Evolutionary conservation across 2,888 invertebrate species (phyloP).

Genomic region (Pyralis farinalis): DNA sequence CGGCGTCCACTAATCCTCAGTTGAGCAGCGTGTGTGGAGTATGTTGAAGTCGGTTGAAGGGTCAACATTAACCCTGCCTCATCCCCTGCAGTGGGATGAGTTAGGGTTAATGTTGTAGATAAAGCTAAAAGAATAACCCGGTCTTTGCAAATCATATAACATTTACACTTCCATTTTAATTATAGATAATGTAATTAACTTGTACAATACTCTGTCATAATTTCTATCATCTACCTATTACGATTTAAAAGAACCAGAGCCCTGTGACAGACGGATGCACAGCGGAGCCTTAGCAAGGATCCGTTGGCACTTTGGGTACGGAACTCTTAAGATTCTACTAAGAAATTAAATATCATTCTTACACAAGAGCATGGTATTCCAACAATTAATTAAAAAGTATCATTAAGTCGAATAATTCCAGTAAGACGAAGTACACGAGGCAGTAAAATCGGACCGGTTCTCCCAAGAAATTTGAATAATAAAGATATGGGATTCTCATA

Average conservation of each 20-base stretch:
- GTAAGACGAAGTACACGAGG: slow-evolving; percentile 39
- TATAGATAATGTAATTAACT: neutral
- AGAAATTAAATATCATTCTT: neutral
- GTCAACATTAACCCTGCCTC: no score
- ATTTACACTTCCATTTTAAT: neutral
- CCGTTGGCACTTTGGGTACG: no score
- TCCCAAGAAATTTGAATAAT: slow-evolving; percentile 56
- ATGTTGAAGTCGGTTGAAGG: no score
- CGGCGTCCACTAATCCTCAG: no score
- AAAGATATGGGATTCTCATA: slow-evolving; percentile 66
- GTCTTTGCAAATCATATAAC: neutral
- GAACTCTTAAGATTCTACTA: neutral
- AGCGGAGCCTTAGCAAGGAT: no score
- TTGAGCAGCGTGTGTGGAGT: no score
- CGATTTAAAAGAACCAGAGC: no score
- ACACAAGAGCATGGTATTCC: neutral
- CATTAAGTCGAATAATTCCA: slow-evolving; percentile 27
- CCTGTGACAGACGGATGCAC: no score
- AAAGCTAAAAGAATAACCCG: neutral
- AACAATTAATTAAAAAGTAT: slow-evolving; percentile 28
- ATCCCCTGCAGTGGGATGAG: no score
- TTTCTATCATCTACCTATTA: no score
- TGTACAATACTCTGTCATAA: no score
- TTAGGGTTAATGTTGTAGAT: no score
- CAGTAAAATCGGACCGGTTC: slow-evolving; percentile 66